Evolutionary conservation across 2,113 vertebrate genomes (phyloP), one percentile per base, ranked within the genome.

Genomic region (Tychaedon coryphoeus): DNA sequence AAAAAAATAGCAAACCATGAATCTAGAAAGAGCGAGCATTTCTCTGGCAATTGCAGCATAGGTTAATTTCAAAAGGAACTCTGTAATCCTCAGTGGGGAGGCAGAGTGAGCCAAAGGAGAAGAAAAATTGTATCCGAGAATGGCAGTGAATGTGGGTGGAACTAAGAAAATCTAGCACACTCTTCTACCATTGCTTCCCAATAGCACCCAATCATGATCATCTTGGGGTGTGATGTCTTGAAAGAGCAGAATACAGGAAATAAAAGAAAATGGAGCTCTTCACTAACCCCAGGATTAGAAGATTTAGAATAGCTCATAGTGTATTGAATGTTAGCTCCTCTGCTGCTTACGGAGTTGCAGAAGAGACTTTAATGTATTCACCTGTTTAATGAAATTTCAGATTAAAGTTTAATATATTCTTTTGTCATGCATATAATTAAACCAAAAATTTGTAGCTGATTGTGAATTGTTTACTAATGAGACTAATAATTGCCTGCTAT

Each of bases 381-480:
- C 64, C 81, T 84, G 26, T 56, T 61, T 76, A 83, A 76, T 1
- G 2, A 76, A 83, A 83, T 22, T 43, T 42, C 48, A 83, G 79
- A 94, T 71, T 75, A 23, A 93, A 77, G 10, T 29, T 93, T 79
- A 92, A 93, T 88, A 17, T 92, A 88, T 86, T 86, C 83, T 76
- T 90, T 86, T 76, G 29, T 66, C 91, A 81, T 51, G 86, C 65
- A 81, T 74, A 54, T 40, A 81, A 74, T 93, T 94, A 94, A 86
- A 71, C 6, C 5, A 83, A 56, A 73, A 79, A 43, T 25, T 50
- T 76, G 61, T 58, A 62, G 34, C 60, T 94, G 94, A 95, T 92
- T 94, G 76, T 74, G 79, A 93, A 58, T 77, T 90, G 91, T 84
- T 95, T 88, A 83, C 40, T 64, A 57, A 74, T 65, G 79, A 94